Base-by-base conservation (phyloP, 2,888 invertebrate genomes). In the Epistrophe eligans region DNA sequence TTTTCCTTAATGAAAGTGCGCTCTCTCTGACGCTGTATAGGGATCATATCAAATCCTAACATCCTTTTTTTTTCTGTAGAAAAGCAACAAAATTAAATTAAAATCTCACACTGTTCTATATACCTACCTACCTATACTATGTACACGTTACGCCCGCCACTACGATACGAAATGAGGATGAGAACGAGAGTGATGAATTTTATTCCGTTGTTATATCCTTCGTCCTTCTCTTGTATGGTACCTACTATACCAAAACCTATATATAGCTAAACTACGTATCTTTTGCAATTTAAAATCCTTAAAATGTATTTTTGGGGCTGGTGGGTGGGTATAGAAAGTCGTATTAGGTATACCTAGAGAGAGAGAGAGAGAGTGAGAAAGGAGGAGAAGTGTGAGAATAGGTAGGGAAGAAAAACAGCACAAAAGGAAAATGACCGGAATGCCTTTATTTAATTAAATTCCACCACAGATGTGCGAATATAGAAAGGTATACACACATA, bases 381-480 rank as follows among this genome's bases (percentile, higher is more conserved):
- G 50, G 6, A 15, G 10, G 19, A 13, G 24, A 13, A 17, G 64
- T 32, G 77, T 28, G 55, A 35, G 35, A 52, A 52, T 13, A 13
- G 10, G 19, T 35, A 35, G 55, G n/a, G 38, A 55, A 77, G 67
- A 19, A 70, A 67, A 77, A 66, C 62, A 70, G 76, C 52, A 80
- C 67, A 87, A 87, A 87, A 83, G 83, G 79, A 79, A 67, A 87
- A 87, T 87, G 87, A 87, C 87, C 87, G 87, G 79, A 83, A 87
- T 87, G 87, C 87, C 87, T 83, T 87, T 76, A 87, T 87, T 87
- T 87, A 87, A 87, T 87, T 83, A 87, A 87, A 87, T 87, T 87
- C 87, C 87, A 87, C 87, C 87, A 82, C 83, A 87, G 82, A 87
- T 82, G 87, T 87, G 87, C 79, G 60, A 87, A 82, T 81, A 58